These are phyloP conservation scores for Gari tellinella DNA, from an alignment of 2,888 invertebrate genomes.

Conservation along the genomic window DNA sequence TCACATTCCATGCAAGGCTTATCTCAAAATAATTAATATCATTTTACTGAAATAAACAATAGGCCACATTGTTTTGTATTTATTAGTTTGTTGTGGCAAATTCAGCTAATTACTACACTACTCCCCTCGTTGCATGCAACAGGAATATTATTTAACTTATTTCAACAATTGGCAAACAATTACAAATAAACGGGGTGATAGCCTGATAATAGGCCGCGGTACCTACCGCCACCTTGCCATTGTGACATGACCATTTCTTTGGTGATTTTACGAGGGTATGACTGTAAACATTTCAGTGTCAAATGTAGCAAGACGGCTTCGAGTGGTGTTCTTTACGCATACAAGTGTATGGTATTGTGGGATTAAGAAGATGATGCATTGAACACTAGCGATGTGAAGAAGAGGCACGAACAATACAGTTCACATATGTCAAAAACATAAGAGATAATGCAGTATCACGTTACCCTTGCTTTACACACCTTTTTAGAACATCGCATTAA, in stretches of 20 bases:
- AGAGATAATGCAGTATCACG: constrained; percentile 25
- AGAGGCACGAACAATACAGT: constrained; percentile 21
- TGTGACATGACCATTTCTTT: constrained; percentile 29
- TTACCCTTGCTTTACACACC: constrained; percentile 29
- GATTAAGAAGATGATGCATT: constrained; percentile 13
- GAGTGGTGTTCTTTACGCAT: no score
- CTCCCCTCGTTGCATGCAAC: constrained; percentile 46
- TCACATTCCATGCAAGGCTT: constrained; percentile 32
- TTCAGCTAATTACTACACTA: constrained; percentile 35
- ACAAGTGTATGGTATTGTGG: no score
- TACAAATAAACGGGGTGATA: constrained; percentile 48
- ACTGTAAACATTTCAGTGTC: constrained; percentile 29
- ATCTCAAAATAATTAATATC: constrained; percentile 36
- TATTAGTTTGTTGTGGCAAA: constrained; percentile 45
- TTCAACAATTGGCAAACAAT: constrained; percentile 55
- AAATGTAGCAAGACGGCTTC: constrained; percentile 25
- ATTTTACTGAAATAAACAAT: constrained; percentile 36
- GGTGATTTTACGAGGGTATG: constrained; percentile 45
- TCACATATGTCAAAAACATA: constrained; percentile 24
- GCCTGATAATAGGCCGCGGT: constrained; percentile 26
- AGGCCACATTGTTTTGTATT: constrained; percentile 34
- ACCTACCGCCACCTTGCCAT: constrained; percentile 21
- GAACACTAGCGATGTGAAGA: constrained; percentile 33
- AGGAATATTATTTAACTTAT: constrained; percentile 45
- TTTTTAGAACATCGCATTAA: constrained; percentile 22